A percentile compares a stretch with the other conserved stretches of the same genome.
Conservation (phyloP, 2,113 vertebrate genomes). For the Desmodus rotundus region DNA sequence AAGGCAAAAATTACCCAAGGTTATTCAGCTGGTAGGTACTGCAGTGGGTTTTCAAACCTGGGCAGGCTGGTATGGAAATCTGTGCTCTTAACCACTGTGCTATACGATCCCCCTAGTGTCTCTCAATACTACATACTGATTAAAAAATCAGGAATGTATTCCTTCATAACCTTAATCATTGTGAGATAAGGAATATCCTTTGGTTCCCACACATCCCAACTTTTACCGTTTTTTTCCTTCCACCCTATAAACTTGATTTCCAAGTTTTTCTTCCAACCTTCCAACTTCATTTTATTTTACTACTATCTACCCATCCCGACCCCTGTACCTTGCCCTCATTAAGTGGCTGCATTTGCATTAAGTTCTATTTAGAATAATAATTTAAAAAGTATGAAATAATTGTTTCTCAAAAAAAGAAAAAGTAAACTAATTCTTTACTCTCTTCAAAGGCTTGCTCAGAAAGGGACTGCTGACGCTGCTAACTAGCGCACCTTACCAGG, state of each 20-base stretch:
- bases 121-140: not conserved
- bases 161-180: not conserved
- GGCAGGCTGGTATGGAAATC: not conserved
- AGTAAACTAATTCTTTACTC: not conserved
- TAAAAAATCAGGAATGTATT: not conserved
- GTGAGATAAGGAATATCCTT: not conserved
- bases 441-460: not conserved
- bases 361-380: not conserved
- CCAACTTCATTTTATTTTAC: not conserved
- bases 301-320: too few species aligned
- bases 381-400: not conserved
- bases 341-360: not conserved
- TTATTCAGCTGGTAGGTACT: not conserved
- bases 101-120: too few species aligned
- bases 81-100: not conserved
- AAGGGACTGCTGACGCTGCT: not conserved
- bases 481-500: not conserved
- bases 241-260: not conserved
- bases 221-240: constrained; percentile 1
- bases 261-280: too few species aligned
- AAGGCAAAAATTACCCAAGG: not conserved
- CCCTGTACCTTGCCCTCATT: not conserved
- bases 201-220: not conserved
- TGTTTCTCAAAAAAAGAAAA: not conserved
- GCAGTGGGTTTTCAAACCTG: not conserved